Percentiles rank a stretch among this genome's conserved stretches.
Evolutionary conservation across 92 coral and sea anemone genomes (phyloP).

Genomic region (Pocillopora grandis): DNA sequence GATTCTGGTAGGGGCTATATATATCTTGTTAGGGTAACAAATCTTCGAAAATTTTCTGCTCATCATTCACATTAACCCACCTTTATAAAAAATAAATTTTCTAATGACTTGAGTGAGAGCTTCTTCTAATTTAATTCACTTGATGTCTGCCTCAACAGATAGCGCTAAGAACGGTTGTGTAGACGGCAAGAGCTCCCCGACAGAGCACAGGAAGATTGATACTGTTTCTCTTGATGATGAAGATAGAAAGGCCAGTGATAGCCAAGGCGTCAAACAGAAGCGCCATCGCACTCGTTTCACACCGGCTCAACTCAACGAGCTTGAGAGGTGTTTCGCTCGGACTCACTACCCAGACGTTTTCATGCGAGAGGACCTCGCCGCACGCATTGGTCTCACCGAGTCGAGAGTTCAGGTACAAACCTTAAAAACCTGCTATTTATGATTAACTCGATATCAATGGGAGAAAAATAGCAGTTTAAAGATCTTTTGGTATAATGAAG

Average conservation of each 20-base stretch:
- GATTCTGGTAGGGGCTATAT: constrained; percentile 72
- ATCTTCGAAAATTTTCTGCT: constrained; percentile 85
- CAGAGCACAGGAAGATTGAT: constrained; percentile 90
- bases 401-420: constrained; percentile 98
- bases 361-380: constrained; percentile 98
- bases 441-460: constrained; percentile 59
- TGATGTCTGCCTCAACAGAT: constrained; percentile 74
- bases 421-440: constrained; percentile 34
- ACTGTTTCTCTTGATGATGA: constrained; percentile 87
- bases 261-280: constrained; percentile 95
- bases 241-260: constrained; percentile 78
- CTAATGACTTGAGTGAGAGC: constrained; percentile 94
- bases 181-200: constrained; percentile 91
- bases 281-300: constrained; percentile 98
- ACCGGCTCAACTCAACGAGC: constrained; percentile 97
- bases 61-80: constrained; percentile 97
- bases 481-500: constrained; percentile 81
- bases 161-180: constrained; percentile 81
- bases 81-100: constrained; percentile 89
- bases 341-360: constrained; percentile 98
- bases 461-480: constrained; percentile 79
- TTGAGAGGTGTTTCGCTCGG: constrained; percentile 96
- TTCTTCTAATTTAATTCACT: constrained; percentile 92
- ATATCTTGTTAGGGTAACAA: constrained; percentile 88
- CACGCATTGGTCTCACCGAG: constrained; percentile 95